Evolutionary conservation across 2,888 invertebrate genomes (phyloP).

Genomic region (Brachyptera risi): DNA sequence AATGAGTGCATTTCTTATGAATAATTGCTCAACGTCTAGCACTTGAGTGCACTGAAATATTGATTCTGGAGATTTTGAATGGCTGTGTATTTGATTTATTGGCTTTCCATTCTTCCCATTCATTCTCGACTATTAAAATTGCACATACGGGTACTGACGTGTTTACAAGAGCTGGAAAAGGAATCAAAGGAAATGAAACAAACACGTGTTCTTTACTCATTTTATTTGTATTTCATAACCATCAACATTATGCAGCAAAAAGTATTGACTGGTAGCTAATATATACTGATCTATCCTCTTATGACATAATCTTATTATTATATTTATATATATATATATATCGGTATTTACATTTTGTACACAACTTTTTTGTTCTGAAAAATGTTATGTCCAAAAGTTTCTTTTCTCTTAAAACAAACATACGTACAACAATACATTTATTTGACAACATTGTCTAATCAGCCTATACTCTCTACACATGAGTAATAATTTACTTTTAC

Average conservation of each 20-base stretch:
- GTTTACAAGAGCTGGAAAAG: no score
- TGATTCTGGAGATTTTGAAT: no score
- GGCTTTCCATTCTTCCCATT: no score
- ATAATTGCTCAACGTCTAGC: no score
- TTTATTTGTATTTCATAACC: slow-evolving; percentile 16
- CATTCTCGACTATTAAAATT: no score
- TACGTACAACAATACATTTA: slow-evolving; percentile 26
- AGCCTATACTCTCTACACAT: slow-evolving; percentile 28
- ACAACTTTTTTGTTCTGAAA: slow-evolving; percentile 21
- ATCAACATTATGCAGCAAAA: slow-evolving; percentile 18
- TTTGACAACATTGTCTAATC: slow-evolving; percentile 24
- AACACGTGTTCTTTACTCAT: neutral
- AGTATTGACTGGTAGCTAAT: slow-evolving; percentile 29
- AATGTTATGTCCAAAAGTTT: slow-evolving; percentile 12
- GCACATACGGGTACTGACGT: no score
- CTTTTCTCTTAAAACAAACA: slow-evolving; percentile 20
- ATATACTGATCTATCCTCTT: slow-evolving; percentile 26
- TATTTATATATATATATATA: no score
- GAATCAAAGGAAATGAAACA: no score
- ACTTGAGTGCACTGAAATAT: no score
- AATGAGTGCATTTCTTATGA: no score
- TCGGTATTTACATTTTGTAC: slow-evolving; percentile 30
- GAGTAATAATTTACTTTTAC: neutral
- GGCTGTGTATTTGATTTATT: no score
- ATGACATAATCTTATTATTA: slow-evolving; percentile 20